A percentile compares a stretch with the other conserved stretches of the same genome.
phyloP scores from a whole-genome alignment of 2,797 vertebrate genomes.

The Miichthys miiuy region DNA sequence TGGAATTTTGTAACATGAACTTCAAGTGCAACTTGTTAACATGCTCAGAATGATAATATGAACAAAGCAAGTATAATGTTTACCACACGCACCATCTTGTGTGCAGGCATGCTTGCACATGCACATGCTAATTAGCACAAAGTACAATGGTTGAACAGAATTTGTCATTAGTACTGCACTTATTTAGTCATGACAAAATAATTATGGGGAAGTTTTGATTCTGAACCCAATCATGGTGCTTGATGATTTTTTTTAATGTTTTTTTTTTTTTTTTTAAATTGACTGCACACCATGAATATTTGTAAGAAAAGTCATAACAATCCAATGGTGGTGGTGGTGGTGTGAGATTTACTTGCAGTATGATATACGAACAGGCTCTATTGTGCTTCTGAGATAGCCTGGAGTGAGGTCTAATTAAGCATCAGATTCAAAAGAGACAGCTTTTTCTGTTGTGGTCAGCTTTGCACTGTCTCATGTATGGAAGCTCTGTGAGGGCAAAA shows the following conservation, averaged over 20 bases:
- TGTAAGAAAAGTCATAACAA: not conserved
- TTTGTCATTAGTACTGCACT: not conserved
- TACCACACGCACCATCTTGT: too few relatives aligned
- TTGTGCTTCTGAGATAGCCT: not conserved
- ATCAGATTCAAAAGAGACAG: not conserved
- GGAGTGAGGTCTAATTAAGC: conserved; percentile 2
- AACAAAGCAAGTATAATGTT: not conserved
- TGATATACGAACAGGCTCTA: not conserved
- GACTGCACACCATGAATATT: not conserved
- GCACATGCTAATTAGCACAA: not conserved
- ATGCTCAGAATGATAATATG: conserved; percentile 1
- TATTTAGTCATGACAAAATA: not conserved
- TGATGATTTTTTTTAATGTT: too few relatives aligned
- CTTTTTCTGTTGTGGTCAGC: not conserved
- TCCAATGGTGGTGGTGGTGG: not conserved
- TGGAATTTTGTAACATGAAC: not conserved
- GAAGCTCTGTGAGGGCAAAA: not conserved
- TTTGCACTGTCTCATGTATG: not conserved
- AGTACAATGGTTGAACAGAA: not conserved
- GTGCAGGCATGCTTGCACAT: not conserved
- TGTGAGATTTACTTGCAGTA: not conserved
- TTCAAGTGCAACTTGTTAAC: not conserved
- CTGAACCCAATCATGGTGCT: too few relatives aligned
- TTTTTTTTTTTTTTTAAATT: too few relatives aligned
- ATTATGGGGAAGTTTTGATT: not conserved